Conservation (phyloP, 2,888 invertebrate species). For the Mythimna vitellina region DNA sequence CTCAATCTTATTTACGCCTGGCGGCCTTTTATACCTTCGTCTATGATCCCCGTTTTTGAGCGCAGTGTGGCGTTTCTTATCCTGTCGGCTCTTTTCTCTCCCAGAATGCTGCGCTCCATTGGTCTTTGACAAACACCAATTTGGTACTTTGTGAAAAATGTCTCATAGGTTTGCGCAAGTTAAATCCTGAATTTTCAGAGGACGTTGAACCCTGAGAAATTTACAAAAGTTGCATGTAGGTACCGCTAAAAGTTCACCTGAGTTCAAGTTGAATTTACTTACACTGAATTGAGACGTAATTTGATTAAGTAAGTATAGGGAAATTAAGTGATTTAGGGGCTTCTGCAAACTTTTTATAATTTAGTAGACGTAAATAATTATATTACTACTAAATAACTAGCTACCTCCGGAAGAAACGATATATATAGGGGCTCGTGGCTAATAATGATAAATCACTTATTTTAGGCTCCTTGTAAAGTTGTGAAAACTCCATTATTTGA, state of each 20-base stretch:
- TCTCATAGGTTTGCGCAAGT: no score
- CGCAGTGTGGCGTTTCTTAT: no score
- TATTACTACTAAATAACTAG: no score
- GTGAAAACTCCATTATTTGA: not conserved
- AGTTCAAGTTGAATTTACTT: constrained; percentile 21
- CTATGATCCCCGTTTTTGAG: no score
- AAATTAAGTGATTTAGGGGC: constrained; percentile 1
- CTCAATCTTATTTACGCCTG: no score
- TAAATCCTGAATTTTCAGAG: not conserved
- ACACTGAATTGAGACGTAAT: not conserved
- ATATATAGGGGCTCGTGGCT: not conserved
- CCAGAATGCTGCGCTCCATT: no score
- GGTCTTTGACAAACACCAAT: no score
- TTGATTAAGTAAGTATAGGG: not conserved
- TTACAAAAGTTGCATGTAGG: constrained; percentile 23
- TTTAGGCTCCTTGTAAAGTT: not conserved
- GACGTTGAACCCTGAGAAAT: constrained; percentile 9
- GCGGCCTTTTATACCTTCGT: no score
- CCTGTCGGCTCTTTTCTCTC: no score
- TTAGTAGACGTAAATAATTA: not conserved
- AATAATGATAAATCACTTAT: not conserved
- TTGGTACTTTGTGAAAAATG: no score
- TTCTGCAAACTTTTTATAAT: not conserved
- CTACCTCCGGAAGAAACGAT: not conserved
- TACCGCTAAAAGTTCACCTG: constrained; percentile 30